Evolutionary conservation across 2,113 vertebrate species (phyloP).

Genomic region (Noturus placidus): DNA sequence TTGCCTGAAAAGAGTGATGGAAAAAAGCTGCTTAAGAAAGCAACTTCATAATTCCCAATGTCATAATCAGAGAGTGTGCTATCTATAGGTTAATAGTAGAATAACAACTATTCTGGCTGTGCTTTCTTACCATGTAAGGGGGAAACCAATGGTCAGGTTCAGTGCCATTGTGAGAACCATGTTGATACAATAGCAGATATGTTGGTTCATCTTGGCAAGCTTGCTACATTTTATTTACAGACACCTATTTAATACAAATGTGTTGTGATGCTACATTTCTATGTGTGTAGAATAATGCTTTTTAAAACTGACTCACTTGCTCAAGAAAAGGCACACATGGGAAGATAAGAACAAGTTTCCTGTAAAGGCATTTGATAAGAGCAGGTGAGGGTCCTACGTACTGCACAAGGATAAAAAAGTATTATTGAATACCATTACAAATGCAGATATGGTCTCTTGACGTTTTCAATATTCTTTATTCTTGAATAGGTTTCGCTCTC

Average conservation of each 20-base stretch:
- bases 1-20: slow-evolving; percentile 38
- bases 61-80: slow-evolving; percentile 29
- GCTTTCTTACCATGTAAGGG: neutral
- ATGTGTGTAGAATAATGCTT: slow-evolving; percentile 52
- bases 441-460: neutral
- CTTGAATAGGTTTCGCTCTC: neutral
- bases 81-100: slow-evolving; percentile 28
- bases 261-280: slow-evolving; percentile 34
- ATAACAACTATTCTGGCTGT: slow-evolving; percentile 37
- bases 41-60: slow-evolving; percentile 25
- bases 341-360: slow-evolving; percentile 29
- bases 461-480: neutral
- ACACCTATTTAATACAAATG: slow-evolving; percentile 13
- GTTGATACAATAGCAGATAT: slow-evolving; percentile 17
- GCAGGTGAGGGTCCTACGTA: neutral
- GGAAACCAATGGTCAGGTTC: slow-evolving; percentile 2
- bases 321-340: slow-evolving; percentile 38
- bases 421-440: neutral
- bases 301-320: slow-evolving; percentile 41
- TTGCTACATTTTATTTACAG: slow-evolving; percentile 44
- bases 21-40: slow-evolving; percentile 32
- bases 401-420: slow-evolving; percentile 17
- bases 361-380: slow-evolving; percentile 19
- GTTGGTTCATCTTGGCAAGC: slow-evolving; percentile 28
- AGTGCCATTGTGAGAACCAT: neutral